Base-by-base conservation (phyloP, 1,140 invertebrate species). In the Drosophila repletoides region DNA sequence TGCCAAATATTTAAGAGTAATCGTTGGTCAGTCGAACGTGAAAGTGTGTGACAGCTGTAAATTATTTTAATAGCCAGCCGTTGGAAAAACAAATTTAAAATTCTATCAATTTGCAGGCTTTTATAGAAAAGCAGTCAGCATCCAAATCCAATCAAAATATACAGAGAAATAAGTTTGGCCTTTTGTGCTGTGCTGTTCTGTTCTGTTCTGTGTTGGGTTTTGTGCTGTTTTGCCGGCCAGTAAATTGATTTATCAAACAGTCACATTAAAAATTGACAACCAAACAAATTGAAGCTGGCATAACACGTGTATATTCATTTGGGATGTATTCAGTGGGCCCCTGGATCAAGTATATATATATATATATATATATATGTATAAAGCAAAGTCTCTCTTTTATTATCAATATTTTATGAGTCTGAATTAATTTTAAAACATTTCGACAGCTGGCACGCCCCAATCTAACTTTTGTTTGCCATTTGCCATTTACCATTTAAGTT, bases 371-470 rank as follows among this genome's bases (percentile, higher is more conserved):
- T n/a, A n/a, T n/a, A n/a, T n/a, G n/a, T n/a, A n/a, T n/a, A n/a
- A n/a, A n/a, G n/a, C 6, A 3, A 1, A 3, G 1, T 41, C 26
- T 21, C 21, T 14, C 34, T 17, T 76, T 71, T 73, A 70, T 72
- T 65, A 68, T 86, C 76, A 86, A 86, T 86, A 86, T 86, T 86
- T 86, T 76, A 86, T 81, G 72, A 86, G 80, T 76, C 72, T 73
- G 81, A 86, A 86, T 86, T 86, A 86, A 86, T 86, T 86, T 79
- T 63, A 69, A 76, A 74, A 79, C 71, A 79, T 75, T 70, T 75
- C 51, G 38, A 80, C 77, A 83, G 77, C 76, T 81, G 76, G 36
- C 61, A 59, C 55, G 4, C 28, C 28, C 6, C 36, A 45, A 45
- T 53, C 58, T 59, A 38, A 65, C 64, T 64, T 74, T 77, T 70